Conservation (phyloP, 1,140 invertebrate species). For the Brachionus rotundiformis region DNA sequence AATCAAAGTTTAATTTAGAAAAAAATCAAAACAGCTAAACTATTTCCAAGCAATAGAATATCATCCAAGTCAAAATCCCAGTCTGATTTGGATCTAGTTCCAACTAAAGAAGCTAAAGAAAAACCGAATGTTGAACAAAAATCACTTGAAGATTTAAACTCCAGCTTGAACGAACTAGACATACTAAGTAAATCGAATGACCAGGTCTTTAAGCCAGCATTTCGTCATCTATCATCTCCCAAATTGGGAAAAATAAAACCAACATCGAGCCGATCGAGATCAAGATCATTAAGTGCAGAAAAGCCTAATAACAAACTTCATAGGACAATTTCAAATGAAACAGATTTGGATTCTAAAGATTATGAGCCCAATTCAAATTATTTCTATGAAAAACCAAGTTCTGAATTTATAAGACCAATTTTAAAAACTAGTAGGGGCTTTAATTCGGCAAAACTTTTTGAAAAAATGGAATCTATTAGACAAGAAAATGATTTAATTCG, state of each 20-base stretch:
- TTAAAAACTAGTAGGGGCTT: not conserved
- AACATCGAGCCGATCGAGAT: not conserved
- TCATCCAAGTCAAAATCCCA: not conserved
- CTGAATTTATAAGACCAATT: constrained; percentile 2
- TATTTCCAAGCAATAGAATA: not conserved
- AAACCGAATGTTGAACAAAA: not conserved
- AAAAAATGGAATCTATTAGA: not conserved
- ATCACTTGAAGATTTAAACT: not conserved
- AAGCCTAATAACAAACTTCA: not conserved
- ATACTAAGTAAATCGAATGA: not conserved
- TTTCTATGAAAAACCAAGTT: not conserved
- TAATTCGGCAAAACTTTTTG: not conserved
- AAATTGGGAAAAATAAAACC: not conserved
- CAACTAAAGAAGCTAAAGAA: not conserved
- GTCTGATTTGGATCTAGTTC: not conserved
- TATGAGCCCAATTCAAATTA: not conserved
- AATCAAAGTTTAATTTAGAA: not conserved
- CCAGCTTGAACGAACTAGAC: not conserved
- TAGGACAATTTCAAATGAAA: not conserved
- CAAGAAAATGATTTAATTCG: not conserved
- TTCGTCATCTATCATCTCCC: constrained; percentile 5
- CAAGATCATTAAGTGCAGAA: not conserved
- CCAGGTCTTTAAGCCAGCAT: not conserved
- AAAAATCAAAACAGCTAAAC: constrained; percentile 18
- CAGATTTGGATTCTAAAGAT: not conserved